Base-by-base conservation (phyloP, 2,888 invertebrate genomes). In the Cantharis lateralis region DNA sequence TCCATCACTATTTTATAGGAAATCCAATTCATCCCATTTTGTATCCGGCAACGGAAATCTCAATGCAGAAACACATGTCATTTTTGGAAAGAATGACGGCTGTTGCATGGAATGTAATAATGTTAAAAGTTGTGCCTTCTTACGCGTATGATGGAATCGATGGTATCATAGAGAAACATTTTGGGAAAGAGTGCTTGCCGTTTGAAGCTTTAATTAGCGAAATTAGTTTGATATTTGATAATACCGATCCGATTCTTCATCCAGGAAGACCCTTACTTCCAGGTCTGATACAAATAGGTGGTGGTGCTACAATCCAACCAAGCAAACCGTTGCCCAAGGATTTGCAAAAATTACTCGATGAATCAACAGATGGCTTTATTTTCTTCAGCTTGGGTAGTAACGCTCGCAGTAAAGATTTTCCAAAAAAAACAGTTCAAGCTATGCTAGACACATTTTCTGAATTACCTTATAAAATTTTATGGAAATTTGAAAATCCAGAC, bases 21-120 rank as follows among this genome's bases (percentile, higher is more conserved):
- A 87, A 87, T 79, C 83, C 84, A 0, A 77, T 82, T 2, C 85
- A 87, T 81, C 86, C 87, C 1, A 71, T 87, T 15, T 75, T 86
- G 13, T 84, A 84, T 18, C 87, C 88, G 3, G 85, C 85, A 71
- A 20, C 1, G n/a, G 16, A n/a, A 5, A 1, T n/a, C 0, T n/a
- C 48, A 7, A 2, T n/a, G 13, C n/a, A 32, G 1, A 48, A 48
- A n/a, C 5, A 7, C n/a, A n/a, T 9, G 48, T 48, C 48, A n/a
- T 48, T 48, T 48, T 7, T n/a, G 0, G n/a, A 48, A n/a, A 48
- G 48, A 48, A 9, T 48, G 7, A 0, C n/a, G n/a, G n/a, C n/a
- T n/a, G 48, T 48, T 2, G 48, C 0, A n/a, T 48, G n/a, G 48
- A 48, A 7, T 1, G n/a, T 48, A 48, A 7, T 48, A 48, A n/a